phyloP scores from a whole-genome alignment of 37 sponge, comb jelly and placozoan genomes.

The Beroe forskalii region DNA sequence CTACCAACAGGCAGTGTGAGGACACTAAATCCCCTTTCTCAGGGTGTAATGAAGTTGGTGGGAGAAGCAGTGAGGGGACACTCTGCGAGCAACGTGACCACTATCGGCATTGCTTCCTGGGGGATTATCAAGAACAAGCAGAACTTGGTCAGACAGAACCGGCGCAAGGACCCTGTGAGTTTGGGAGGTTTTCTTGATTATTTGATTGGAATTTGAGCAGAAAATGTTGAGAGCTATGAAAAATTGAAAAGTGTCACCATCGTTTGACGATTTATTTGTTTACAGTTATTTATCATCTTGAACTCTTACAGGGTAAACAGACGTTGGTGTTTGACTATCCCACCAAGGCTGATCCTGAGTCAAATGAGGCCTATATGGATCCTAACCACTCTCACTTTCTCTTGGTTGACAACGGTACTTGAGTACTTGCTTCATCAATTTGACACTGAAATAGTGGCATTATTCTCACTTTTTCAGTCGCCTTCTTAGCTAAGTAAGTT shows the following conservation, averaged over 20 bases:
- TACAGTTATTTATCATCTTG: no score
- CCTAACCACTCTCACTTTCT: slow-evolving; percentile 62
- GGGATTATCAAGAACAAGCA: slow-evolving; percentile 61
- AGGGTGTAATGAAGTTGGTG: slow-evolving; percentile 62
- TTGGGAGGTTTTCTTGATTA: no score
- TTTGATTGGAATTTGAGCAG: no score
- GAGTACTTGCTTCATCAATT: no score
- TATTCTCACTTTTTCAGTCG: no score
- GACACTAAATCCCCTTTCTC: not conserved
- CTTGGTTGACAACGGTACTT: slow-evolving; percentile 53
- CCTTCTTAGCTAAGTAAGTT: no score
- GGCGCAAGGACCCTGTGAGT: no score
- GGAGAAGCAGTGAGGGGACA: slow-evolving; percentile 39
- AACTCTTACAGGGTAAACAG: slow-evolving; percentile 7
- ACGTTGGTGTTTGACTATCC: slow-evolving; percentile 39
- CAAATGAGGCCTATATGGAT: slow-evolving; percentile 16
- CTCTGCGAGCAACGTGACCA: not conserved
- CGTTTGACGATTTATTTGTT: no score
- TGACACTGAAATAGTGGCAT: no score
- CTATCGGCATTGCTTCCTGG: slow-evolving; percentile 54
- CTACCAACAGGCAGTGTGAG: no score
- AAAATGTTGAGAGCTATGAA: no score
- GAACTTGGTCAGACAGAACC: not conserved
- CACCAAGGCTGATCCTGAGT: not conserved
- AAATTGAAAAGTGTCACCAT: no score